A percentile compares a stretch with the other conserved stretches of the same genome.
Evolutionary conservation across 2,888 invertebrate species (phyloP).

Genomic region (Ferrisia virgata): DNA sequence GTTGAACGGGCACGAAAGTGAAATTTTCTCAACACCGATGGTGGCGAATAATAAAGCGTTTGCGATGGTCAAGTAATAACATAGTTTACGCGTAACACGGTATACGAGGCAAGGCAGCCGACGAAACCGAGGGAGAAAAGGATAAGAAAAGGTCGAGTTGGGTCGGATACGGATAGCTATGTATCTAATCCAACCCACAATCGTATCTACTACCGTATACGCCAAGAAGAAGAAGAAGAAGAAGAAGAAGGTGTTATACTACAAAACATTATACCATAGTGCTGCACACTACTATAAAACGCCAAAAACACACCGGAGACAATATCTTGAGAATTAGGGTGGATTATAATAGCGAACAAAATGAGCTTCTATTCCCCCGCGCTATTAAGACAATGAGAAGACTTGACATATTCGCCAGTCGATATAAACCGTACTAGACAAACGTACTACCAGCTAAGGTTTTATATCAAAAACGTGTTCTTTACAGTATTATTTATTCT

Average conservation of each 20-base stretch:
- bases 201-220: neutral
- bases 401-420: slow-evolving; percentile 41
- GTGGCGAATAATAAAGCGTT: slow-evolving; percentile 40
- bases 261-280: neutral
- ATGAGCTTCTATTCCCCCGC: slow-evolving; percentile 6
- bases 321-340: slow-evolving; percentile 45
- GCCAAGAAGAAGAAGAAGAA: too few relatives aligned
- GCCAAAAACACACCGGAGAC: slow-evolving; percentile 29
- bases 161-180: neutral
- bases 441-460: slow-evolving; percentile 28
- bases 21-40: neutral
- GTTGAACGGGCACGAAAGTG: neutral
- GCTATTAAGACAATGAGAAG: slow-evolving; percentile 16
- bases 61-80: slow-evolving; percentile 43
- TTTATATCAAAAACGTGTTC: slow-evolving; percentile 6
- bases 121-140: slow-evolving; percentile 5
- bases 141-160: slow-evolving; percentile 43
- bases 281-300: neutral
- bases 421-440: slow-evolving; percentile 25
- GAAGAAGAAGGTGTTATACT: slow-evolving; percentile 32
- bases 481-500: neutral
- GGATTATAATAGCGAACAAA: slow-evolving; percentile 38
- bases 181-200: neutral
- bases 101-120: too few relatives aligned
- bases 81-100: too few relatives aligned